phyloP scores from a whole-genome alignment of 2,797 vertebrate species.

The Myiothlypis coronata region DNA sequence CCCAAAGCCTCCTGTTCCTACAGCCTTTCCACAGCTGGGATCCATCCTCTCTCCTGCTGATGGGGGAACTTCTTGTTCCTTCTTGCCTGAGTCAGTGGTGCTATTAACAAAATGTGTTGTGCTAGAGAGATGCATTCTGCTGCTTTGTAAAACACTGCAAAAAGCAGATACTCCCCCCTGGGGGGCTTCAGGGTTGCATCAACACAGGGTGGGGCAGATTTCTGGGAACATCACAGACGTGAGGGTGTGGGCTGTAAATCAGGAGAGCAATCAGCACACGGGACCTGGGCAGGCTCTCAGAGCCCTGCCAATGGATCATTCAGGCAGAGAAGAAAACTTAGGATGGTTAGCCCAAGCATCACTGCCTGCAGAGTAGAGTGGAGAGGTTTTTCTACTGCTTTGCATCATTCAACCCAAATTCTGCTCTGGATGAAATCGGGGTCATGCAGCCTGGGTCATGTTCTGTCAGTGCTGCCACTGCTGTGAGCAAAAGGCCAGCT shows the following conservation, averaged over 20 bases:
- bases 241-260: not conserved
- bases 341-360: not conserved
- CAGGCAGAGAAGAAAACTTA: not conserved
- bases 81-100: not conserved
- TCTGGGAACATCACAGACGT: accelerated
- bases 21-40: not conserved
- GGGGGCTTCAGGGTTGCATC: not conserved
- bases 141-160: not conserved
- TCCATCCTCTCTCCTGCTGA: not conserved
- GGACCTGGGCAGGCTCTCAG: not conserved
- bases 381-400: not conserved
- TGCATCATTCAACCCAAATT: not conserved
- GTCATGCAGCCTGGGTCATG: not conserved
- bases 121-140: not conserved
- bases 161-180: accelerated
- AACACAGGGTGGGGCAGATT: not conserved
- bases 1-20: not conserved
- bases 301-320: not conserved
- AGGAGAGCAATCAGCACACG: not conserved
- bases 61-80: not conserved
- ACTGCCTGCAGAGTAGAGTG: not conserved
- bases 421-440: not conserved
- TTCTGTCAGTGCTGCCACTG: not conserved
- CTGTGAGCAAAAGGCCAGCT: not conserved
- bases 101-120: not conserved